Evolutionary conservation across 1,140 invertebrate genomes (phyloP).

Genomic region (Brachionus koreanus): DNA sequence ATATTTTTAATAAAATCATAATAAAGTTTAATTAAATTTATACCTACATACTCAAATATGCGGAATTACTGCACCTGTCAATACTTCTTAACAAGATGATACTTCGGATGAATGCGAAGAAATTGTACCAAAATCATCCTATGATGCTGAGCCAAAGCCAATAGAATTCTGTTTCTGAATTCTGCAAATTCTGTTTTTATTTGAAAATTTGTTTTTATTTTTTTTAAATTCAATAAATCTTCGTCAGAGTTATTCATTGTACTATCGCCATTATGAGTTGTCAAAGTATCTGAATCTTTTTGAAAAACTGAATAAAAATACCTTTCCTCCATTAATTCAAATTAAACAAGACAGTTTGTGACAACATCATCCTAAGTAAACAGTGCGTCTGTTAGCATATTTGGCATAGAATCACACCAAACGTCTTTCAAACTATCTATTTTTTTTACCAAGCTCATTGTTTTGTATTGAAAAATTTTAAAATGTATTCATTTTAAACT

Average conservation of each 20-base stretch:
- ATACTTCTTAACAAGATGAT: too few species aligned
- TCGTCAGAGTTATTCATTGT: conserved; percentile 44
- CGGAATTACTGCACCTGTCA: too few species aligned
- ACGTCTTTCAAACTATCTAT: conserved; percentile 46
- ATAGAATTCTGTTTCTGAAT: too few species aligned
- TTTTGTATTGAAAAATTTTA: conserved; percentile 49
- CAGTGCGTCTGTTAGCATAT: conserved; percentile 51
- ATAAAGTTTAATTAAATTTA: too few species aligned
- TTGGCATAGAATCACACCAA: conserved; percentile 51
- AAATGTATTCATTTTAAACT: conserved; percentile 56
- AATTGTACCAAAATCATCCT: too few species aligned
- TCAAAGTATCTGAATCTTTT: not conserved
- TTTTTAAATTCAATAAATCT: too few species aligned
- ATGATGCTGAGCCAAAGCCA: too few species aligned
- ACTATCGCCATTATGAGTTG: not conserved
- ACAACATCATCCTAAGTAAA: conserved; percentile 57
- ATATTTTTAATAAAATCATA: too few species aligned
- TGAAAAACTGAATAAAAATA: not conserved
- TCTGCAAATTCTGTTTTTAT: too few species aligned
- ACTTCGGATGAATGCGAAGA: too few species aligned
- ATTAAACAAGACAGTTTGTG: conserved; percentile 52
- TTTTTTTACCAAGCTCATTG: not conserved
- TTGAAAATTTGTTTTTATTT: too few species aligned
- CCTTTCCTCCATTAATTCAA: conserved; percentile 23
- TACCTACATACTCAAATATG: too few species aligned